Conservation (phyloP, 2,113 vertebrate genomes). For the Ondatra zibethicus region DNA sequence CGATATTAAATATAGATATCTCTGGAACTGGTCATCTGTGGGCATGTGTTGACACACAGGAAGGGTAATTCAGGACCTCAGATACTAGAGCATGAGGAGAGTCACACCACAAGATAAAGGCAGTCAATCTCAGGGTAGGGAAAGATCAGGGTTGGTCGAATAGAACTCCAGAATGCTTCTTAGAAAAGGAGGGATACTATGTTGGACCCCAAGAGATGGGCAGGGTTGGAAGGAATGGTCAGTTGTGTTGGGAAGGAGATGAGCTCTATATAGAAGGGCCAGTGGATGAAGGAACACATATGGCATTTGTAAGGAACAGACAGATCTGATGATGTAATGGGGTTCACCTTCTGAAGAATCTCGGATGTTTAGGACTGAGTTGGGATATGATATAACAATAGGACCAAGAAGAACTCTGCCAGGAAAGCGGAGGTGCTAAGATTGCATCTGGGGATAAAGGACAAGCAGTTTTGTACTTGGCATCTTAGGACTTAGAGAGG, state of each 20-base stretch:
- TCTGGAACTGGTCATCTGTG: not conserved
- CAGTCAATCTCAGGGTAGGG: not conserved
- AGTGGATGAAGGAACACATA: not conserved
- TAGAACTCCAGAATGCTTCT: not conserved
- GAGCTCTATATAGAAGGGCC: not conserved
- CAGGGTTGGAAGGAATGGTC: not conserved
- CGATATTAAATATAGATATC: not conserved
- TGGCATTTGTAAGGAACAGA: not conserved
- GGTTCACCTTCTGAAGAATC: not conserved
- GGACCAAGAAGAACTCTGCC: not conserved
- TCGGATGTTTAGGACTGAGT: not conserved
- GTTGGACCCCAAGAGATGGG: not conserved
- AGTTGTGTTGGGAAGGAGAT: not conserved
- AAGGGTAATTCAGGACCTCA: not conserved
- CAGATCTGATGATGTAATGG: not conserved
- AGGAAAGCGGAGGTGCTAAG: not conserved
- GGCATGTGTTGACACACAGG: not conserved
- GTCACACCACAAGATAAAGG: conserved; percentile 22
- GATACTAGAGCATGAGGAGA: not conserved
- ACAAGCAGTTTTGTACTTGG: not conserved
- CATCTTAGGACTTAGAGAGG: not conserved
- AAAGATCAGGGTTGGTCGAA: not conserved
- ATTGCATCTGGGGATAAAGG: not conserved
- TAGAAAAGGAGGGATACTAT: not conserved
- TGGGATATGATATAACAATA: not conserved